Evolutionary conservation across 2,797 vertebrate genomes (phyloP).

Genomic region (Crax fasciolata): DNA sequence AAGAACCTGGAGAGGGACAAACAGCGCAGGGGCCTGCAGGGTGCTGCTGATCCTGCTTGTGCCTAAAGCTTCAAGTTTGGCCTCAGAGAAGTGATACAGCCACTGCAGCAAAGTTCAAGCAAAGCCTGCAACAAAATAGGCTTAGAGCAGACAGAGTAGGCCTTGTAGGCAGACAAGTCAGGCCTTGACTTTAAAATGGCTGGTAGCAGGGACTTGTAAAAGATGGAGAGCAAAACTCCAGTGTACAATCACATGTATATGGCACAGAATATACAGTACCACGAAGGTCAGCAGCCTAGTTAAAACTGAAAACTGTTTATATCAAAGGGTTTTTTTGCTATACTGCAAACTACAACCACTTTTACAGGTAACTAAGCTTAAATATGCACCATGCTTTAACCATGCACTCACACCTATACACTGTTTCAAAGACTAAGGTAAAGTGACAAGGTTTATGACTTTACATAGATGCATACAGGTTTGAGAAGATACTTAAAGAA

Average conservation of each 20-base stretch:
- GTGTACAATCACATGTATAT: not conserved
- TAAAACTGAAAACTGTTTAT: not conserved
- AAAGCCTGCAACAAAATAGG: not conserved
- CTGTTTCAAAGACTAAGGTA: not conserved
- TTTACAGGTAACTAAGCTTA: not conserved
- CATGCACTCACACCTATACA: rapidly evolving
- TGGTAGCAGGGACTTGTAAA: not conserved
- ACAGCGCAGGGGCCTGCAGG: not conserved
- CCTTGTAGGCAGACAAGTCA: no score
- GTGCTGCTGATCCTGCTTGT: not conserved
- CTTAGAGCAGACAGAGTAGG: not conserved
- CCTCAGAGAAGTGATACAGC: not conserved
- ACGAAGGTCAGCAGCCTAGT: not conserved
- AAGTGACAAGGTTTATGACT: not conserved
- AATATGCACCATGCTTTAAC: not conserved
- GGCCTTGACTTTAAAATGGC: not conserved
- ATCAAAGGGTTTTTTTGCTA: not conserved
- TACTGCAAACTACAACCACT: not conserved
- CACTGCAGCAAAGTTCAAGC: not conserved
- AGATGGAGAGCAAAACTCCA: not conserved
- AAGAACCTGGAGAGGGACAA: not conserved
- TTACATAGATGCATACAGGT: not conserved
- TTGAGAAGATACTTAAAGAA: not conserved
- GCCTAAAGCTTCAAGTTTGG: not conserved
- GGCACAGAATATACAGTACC: not conserved